Conservation (phyloP, 1,140 invertebrate genomes). For the Periplaneta americana region DNA sequence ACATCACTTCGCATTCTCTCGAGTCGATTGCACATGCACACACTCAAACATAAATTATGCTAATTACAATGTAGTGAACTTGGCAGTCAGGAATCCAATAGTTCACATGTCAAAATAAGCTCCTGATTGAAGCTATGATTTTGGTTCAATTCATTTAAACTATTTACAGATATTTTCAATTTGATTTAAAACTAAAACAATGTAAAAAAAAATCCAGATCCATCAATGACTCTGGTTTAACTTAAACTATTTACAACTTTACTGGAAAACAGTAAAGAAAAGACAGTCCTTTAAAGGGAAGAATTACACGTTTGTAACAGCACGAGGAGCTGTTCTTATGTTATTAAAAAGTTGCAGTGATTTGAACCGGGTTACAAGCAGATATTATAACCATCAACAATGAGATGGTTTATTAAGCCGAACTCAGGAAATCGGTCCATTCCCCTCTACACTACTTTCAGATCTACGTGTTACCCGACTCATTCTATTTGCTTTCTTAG, state of each 20-base stretch:
- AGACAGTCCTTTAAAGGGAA: background rate
- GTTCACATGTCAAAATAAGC: background rate
- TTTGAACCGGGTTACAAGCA: background rate
- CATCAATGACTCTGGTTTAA: background rate
- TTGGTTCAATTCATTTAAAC: background rate
- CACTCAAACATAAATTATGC: background rate
- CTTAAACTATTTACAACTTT: background rate
- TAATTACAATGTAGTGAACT: background rate
- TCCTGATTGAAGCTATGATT: no score
- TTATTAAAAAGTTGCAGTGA: background rate
- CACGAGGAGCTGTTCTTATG: background rate
- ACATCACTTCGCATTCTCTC: background rate
- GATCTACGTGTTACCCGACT: slow-evolving; percentile 22
- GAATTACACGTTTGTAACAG: background rate
- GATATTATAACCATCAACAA: background rate
- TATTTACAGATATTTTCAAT: background rate
- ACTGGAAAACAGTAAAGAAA: background rate
- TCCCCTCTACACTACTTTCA: slow-evolving; percentile 18
- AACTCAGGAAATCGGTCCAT: slow-evolving; percentile 18
- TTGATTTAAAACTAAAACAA: background rate
- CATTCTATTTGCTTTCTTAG: background rate
- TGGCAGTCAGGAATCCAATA: background rate
- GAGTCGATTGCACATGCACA: background rate
- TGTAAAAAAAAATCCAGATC: background rate
- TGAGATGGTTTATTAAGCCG: background rate